Evolutionary conservation across 2,113 vertebrate genomes (phyloP), one percentile per base, ranked within the genome.

Genomic region (Scomber japonicus): DNA sequence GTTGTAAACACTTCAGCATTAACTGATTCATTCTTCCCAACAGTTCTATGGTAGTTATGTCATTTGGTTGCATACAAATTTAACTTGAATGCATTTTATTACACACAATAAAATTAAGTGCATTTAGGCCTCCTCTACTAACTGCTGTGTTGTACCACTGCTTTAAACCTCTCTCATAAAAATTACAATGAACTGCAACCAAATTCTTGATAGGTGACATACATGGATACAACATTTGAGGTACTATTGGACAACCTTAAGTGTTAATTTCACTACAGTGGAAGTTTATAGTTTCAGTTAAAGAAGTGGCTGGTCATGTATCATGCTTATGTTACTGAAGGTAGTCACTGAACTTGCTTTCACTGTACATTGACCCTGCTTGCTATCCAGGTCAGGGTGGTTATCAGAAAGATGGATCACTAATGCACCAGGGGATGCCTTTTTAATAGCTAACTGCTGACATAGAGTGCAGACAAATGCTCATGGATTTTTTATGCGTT

Each of bases 31-130:
- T 24, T 59, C 74, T 74, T 81, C 31, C 59, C 83, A 74, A 69
- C 76, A 82, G 75, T 80, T 78, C 19, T 66, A 15, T 71, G 65
- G 49, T 48, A 57, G 76, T 55, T 76, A 78, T 82, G 70, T 71
- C 75, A 86, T 80, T 84, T 70, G 50, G 79, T 78, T 84, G 73
- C 8, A 87, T 81, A 80, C 82, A 65, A 68, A 74, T 83, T 74
- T 30, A 65, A 83, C 53, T 65, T 4, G 30, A 66, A 63, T 64
- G 30, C 65, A 67, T 66, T 92, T 92, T 91, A 89, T 77, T 65
- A 54, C 67, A 13, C 17, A 54, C 53, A 59, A 61, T 89, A 80
- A 87, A 91, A 90, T 64, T 45, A 71, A 62, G 31, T 40, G 45
- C 49, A 44, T 79, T 80, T 3, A 66, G 10, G 27, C 17, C 44